phyloP scores from a whole-genome alignment of 2,888 invertebrate genomes.

The Tricholauxania praeusta region DNA sequence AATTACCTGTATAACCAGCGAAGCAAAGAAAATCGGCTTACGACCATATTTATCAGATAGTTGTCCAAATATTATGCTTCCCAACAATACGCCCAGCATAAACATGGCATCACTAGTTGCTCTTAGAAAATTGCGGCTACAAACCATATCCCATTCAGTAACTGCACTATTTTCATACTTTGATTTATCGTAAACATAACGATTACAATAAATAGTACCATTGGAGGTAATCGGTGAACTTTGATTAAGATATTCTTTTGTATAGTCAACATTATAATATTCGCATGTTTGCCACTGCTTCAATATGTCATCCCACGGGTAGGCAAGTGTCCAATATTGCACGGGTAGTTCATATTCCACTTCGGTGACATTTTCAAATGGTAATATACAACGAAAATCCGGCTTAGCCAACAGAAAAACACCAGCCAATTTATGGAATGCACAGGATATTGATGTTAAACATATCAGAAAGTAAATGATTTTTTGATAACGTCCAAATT shows the following conservation, averaged over 20 bases:
- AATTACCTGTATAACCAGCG: conserved; percentile 75
- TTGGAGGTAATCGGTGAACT: conserved; percentile 51
- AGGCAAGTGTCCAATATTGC: conserved; percentile 69
- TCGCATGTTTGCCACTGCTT: conserved; percentile 70
- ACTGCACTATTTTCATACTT: conserved; percentile 75
- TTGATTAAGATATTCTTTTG: conserved; percentile 58
- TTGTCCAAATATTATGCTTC: conserved; percentile 79
- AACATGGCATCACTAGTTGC: conserved; percentile 75
- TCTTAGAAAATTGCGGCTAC: conserved; percentile 73
- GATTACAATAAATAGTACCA: conserved; percentile 67
- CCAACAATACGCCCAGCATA: conserved; percentile 80
- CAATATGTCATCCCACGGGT: conserved; percentile 71
- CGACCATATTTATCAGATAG: conserved; percentile 80
- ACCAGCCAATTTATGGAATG: conserved; percentile 79
- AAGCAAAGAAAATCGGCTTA: conserved; percentile 78
- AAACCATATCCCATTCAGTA: conserved; percentile 79
- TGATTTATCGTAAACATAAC: conserved; percentile 74
- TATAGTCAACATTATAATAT: conserved; percentile 68
- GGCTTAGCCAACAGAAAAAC: conserved; percentile 78
- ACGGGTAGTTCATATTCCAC: conserved; percentile 64
- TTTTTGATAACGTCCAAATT: conserved; percentile 79
- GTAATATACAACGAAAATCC: conserved; percentile 74
- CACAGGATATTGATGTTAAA: conserved; percentile 78
- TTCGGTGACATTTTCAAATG: conserved; percentile 70
- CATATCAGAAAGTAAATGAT: conserved; percentile 77